A percentile compares a stretch with the other conserved stretches of the same genome.
Conservation (phyloP, 30 jellyfish, hydroid and myxozoan species). For the Chironex yamaguchii region DNA sequence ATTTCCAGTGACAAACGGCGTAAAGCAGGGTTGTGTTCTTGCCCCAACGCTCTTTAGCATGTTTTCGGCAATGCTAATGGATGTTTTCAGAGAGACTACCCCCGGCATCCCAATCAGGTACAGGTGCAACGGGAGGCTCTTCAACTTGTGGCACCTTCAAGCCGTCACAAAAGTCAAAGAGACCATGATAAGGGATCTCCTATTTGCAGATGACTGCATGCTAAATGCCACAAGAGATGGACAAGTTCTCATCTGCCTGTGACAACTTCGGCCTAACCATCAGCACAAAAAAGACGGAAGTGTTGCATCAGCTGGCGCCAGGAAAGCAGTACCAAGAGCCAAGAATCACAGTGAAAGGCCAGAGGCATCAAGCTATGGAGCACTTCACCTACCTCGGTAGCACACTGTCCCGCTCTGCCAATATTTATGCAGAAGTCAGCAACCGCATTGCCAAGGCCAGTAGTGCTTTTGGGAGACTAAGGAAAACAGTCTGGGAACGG, state of each 20-base stretch:
- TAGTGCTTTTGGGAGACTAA: slow-evolving; percentile 39
- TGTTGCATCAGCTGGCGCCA: background rate
- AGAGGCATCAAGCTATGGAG: too few relatives aligned
- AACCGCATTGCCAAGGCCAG: slow-evolving; percentile 32
- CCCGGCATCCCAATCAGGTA: slow-evolving; percentile 1
- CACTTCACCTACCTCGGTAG: too few relatives aligned
- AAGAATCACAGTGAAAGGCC: too few relatives aligned
- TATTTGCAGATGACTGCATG: slow-evolving; percentile 1
- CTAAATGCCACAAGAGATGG: background rate
- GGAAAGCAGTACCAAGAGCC: too few relatives aligned
- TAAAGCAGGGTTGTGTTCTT: slow-evolving; percentile 26
- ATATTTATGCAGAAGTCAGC: too few relatives aligned
- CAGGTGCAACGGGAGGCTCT: slow-evolving; percentile 19
- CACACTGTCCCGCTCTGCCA: too few relatives aligned
- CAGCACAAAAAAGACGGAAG: slow-evolving; percentile 15
- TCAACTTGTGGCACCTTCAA: too few relatives aligned
- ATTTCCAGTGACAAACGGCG: slow-evolving; percentile 11
- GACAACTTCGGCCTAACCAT: slow-evolving; percentile 5
- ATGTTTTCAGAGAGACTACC: background rate
- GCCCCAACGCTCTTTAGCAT: slow-evolving; percentile 38
- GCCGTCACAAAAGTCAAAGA: background rate
- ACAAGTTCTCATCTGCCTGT: slow-evolving; percentile 2
- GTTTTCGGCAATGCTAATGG: background rate
- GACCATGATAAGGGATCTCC: background rate
- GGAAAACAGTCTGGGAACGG: slow-evolving; percentile 26